Evolutionary conservation across 2,888 invertebrate genomes (phyloP), one percentile per base, ranked within the genome.

Genomic region (Trichopria drosophilae): DNA sequence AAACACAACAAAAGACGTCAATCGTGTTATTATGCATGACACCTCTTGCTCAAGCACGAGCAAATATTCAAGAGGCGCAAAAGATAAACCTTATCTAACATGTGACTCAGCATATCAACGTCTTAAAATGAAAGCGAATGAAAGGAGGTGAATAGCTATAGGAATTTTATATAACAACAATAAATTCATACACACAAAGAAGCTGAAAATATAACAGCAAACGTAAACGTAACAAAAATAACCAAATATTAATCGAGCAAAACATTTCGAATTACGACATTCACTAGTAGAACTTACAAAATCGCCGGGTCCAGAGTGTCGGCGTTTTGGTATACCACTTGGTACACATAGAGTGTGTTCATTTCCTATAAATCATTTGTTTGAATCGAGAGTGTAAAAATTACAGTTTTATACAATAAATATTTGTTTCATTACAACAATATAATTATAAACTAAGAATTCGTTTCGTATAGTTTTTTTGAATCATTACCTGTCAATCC

Each of bases 401-500:
- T n/a, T n/a, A n/a, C n/a, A n/a, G n/a, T n/a, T n/a, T n/a, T n/a
- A n/a, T n/a, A n/a, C n/a, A n/a, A n/a, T n/a, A n/a, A n/a, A n/a
- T n/a, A n/a, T n/a, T n/a, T n/a, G n/a, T n/a, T n/a, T n/a, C n/a
- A n/a, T 26, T 2, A 26, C 2, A 26, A 2, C 2, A 26, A 12
- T 26, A 10, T 26, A 9, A 12, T 26, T 10, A 26, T 26, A 12
- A 12, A 12, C 26, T n/a, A 26, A 26, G 12, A 10, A 26, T 10
- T 24, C n/a, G n/a, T n/a, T n/a, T n/a, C n/a, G n/a, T n/a, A n/a
- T n/a, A n/a, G n/a, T n/a, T n/a, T n/a, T n/a, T n/a, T n/a, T n/a
- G n/a, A n/a, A n/a, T n/a, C n/a, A 37, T 4, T 35, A 86, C 86
- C 86, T 59, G 87, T 85, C n/a, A 89, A 76, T 20, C 88, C 88